Evolutionary conservation across 2,113 vertebrate genomes (phyloP), one percentile per base, ranked within the genome.

Genomic region (Leptobrachium leishanense): DNA sequence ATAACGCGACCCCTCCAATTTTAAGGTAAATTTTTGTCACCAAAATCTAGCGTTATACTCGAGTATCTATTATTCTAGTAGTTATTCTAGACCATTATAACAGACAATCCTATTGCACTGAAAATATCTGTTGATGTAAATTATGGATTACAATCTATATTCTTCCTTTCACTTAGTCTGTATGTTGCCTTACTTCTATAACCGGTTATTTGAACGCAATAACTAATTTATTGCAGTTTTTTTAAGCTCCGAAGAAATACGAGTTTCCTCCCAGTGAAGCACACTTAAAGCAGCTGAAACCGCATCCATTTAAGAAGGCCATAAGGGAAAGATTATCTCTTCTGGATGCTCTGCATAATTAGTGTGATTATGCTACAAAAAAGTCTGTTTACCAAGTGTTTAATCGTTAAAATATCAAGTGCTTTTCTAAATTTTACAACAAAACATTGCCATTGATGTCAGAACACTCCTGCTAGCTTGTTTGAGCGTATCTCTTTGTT

Each of bases 261-360:
- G 77, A 79, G 46, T 79, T 79, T 55, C 44, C 64, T 79, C 68
- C 50, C 65, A 55, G 70, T 55, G 71, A 79, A 79, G 70, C 62
- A 73, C 31, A 65, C 71, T 79, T 79, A 79, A 79, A 79, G 66
- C 77, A 73, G 77, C 77, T 59, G 63, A 73, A 74, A 79, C 70
- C 74, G 77, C 77, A 73, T 79, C 70, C 55, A 70, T 73, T 79
- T 79, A 73, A 74, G 77, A 74, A 68, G 77, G 77, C 70, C 77
- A 79, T 79, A 72, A 79, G 77, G 77, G 77, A 79, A 74, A 74
- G 77, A 79, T 79, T 73, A 79, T 79, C 77, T 79, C 70, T 74
- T 79, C 70, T 74, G 67, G 62, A 79, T 79, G 50, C 77, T 73
- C 50, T 46, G 77, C 77, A 79, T 79, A 79, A 79, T 79, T 79